Evolutionary conservation across 2,113 vertebrate genomes (phyloP).

Genomic region (Neolamprologus longior): DNA sequence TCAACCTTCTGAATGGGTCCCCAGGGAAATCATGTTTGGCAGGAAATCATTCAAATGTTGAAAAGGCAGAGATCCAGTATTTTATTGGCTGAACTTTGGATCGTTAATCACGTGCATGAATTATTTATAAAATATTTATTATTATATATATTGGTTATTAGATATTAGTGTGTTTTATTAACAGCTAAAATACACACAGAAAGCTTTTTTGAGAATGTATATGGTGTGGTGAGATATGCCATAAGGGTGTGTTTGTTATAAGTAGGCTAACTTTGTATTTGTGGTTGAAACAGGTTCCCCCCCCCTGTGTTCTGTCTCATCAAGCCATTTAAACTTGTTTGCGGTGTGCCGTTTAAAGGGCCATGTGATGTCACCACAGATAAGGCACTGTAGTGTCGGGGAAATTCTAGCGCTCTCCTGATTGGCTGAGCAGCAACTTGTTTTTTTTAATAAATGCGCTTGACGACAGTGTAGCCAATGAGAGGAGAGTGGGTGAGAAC

Average conservation of each 20-base stretch:
- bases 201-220: not conserved
- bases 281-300: not conserved
- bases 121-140: not conserved
- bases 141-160: not conserved
- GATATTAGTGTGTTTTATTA: not conserved
- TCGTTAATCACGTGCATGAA: not conserved
- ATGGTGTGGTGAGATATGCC: not conserved
- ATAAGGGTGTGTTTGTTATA: not conserved
- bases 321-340: slow-evolving; percentile 48
- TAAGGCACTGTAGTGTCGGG: slow-evolving; percentile 6
- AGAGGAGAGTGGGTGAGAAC: not conserved
- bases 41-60: not conserved
- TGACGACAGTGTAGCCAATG: slow-evolving; percentile 63
- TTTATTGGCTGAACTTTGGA: not conserved
- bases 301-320: not conserved
- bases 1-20: not conserved
- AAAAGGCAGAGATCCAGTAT: not conserved
- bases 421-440: slow-evolving; percentile 41
- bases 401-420: not conserved
- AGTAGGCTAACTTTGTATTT: not conserved
- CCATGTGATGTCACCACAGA: slow-evolving; percentile 45
- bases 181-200: not conserved
- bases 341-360: slow-evolving; percentile 47
- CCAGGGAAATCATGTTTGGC: not conserved
- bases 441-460: slow-evolving; percentile 24